Conservation (phyloP, 2,113 vertebrate genomes). For the Suncus etruscus region DNA sequence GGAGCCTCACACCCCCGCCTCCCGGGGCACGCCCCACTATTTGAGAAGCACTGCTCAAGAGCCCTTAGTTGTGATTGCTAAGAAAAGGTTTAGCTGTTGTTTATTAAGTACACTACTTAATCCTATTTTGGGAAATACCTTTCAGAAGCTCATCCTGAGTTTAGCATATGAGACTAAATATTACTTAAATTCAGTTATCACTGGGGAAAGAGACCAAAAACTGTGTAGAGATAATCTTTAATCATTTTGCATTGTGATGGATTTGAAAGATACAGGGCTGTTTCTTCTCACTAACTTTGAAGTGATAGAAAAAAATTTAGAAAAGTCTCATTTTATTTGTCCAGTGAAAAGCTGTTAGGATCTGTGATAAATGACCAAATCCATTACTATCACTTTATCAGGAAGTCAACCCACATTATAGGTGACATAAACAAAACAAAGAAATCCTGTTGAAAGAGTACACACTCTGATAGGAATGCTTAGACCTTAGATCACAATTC, state of each 20-base stretch:
- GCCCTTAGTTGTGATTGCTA: conserved; percentile 52
- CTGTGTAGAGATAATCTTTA: conserved; percentile 35
- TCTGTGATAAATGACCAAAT: conserved; percentile 26
- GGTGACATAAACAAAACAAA: conserved; percentile 34
- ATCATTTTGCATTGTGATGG: conserved; percentile 36
- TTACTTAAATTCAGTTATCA: conserved; percentile 35
- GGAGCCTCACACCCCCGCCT: too few relatives aligned
- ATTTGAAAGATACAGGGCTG: conserved; percentile 36
- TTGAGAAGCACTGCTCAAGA: too few relatives aligned
- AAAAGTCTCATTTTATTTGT: conserved; percentile 51
- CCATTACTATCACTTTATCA: conserved; percentile 6
- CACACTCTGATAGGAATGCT: neutral
- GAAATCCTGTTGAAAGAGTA: neutral
- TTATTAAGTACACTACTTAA: conserved; percentile 40
- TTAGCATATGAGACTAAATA: conserved; percentile 46
- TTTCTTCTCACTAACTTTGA: conserved; percentile 30
- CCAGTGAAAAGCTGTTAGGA: conserved; percentile 30
- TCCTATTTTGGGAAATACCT: conserved; percentile 8
- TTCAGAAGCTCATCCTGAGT: conserved; percentile 47
- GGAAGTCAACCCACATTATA: conserved; percentile 46
- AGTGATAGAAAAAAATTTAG: conserved; percentile 62
- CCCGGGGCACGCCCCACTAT: too few relatives aligned
- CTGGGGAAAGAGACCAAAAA: conserved; percentile 30
- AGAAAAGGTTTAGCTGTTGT: conserved; percentile 22
- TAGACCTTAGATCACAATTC: conserved; percentile 10